These are phyloP conservation scores for Ploceus nigricollis DNA, from an alignment of 2,113 vertebrate species.

Conservation along the genomic window DNA sequence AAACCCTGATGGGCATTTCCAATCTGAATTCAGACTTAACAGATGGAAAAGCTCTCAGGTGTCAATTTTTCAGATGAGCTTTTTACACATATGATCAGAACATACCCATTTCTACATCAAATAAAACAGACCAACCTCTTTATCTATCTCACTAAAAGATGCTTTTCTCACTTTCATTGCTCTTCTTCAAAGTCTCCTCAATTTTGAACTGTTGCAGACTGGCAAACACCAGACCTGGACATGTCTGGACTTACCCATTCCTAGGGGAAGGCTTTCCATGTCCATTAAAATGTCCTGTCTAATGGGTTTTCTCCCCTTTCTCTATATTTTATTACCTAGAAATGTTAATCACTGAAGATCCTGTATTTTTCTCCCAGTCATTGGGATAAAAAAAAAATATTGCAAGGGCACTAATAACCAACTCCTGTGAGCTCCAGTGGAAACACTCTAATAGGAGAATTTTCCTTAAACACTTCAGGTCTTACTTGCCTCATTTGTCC, in stretches of 20 bases:
- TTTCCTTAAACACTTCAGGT: neutral
- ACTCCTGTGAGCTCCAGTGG: neutral
- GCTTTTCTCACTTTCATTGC: neutral
- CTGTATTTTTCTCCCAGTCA: neutral
- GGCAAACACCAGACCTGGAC: neutral
- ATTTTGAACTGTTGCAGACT: neutral
- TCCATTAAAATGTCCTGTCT: neutral
- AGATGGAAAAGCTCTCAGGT: neutral
- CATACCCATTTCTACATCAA: neutral
- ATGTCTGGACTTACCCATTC: rapidly evolving
- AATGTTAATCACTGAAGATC: neutral
- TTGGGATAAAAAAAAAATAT: neutral
- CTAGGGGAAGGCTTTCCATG: neutral
- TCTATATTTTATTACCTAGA: neutral
- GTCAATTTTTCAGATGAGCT: neutral
- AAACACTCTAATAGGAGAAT: neutral
- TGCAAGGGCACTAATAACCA: neutral
- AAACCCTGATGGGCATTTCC: neutral
- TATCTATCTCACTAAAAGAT: neutral
- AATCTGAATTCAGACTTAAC: neutral
- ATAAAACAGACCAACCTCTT: neutral
- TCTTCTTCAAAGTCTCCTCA: neutral
- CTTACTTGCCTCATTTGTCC: slow-evolving; percentile 10
- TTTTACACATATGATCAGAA: neutral
- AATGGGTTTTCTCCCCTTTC: neutral